Evolutionary conservation across 2,888 invertebrate genomes (phyloP), one percentile per base, ranked within the genome.

Genomic region (Urechis unicinctus): DNA sequence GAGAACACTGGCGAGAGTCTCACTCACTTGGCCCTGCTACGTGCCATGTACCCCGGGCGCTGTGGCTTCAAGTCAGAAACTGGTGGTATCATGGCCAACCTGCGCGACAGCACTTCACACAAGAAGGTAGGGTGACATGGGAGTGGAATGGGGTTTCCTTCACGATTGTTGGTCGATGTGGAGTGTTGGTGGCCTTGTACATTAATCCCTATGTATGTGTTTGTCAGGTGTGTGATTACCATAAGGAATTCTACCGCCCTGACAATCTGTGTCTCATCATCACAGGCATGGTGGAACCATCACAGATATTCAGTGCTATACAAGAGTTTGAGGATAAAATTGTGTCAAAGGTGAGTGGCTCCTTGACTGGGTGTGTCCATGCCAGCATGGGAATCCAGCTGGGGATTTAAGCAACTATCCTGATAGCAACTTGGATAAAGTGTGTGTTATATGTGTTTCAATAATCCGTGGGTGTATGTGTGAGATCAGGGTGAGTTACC

Each of bases 231-330:
- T 83, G 83, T 64, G 81, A 84, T 17, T 95, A 87, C 74, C 93
- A 94, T 75, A 85, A 86, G 66, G 83, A 87, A 59, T 93, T 89
- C 78, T 95, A 94, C 77, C 83, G 91, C 25, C 86, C 93, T 1
- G 90, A 91, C 77, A 95, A 95, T 77, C 79, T 93, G 56, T 87
- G 88, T 59, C 80, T 93, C 2, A 86, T 92, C 53, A 85, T 93
- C 52, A 86, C 88, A 17, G 93, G 93, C 0, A 86, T 87, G 79
- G 86, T 92, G 22, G 83, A 73, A 22, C 68, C 73, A 29, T 66
- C 84, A 17, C 85, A 88, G 68, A 85, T 93, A 2, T 89, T 92
- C 69, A 81, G 83, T 66, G 85, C 86, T 2, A 77, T 94, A 55
- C 81, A 83, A 52, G 82, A 84, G 2, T 80, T 91, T 0, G 91